Evolutionary conservation across 2,113 vertebrate species (phyloP), one percentile per base, ranked within the genome.

Genomic region (Engraulis encrasicolus): DNA sequence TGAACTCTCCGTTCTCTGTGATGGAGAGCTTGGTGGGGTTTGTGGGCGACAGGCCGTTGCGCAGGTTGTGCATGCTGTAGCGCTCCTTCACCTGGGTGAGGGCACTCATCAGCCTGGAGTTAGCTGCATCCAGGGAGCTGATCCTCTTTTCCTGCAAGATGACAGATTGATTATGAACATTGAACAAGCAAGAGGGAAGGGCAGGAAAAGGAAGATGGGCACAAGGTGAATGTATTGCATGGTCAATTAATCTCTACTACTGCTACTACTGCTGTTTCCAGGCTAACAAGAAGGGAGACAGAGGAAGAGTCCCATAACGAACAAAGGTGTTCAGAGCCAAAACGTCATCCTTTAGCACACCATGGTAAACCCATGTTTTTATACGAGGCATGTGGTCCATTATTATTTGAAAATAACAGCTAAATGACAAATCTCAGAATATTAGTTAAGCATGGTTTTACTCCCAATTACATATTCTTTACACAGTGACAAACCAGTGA

Each of bases 1-100:
- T 98, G 94, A 99, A 99, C 95, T 99, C 98, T 83, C 98, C 98
- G 84, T 97, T 99, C 94, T 99, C 98, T 86, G 98, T 99, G 95
- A 99, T 99, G 89, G 98, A 99, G 89, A 99, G 97, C 86, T 98
- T 99, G 93, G 97, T 97, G 92, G 97, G 97, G 84, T 97, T 97
- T 95, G 92, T 95, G 81, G 97, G 96, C 5, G 97, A 97, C 92
- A 98, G 95, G 90, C 97, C 97, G 84, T 98, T 99, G 91, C 95
- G 96, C 84, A 95, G 92, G 86, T 79, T 92, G 84, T 97, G 96
- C 87, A 95, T 85, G 92, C 95, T 96, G 96, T 98, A 99, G 78
- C 96, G 97, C 91, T 99, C 98, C 95, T 99, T 99, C 92, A 99
- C 97, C 88, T 99, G 98, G 0, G 97, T 97, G 91, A 99, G 95